Conservation (phyloP, 2,888 invertebrate genomes). For the Doris montereyensis region DNA sequence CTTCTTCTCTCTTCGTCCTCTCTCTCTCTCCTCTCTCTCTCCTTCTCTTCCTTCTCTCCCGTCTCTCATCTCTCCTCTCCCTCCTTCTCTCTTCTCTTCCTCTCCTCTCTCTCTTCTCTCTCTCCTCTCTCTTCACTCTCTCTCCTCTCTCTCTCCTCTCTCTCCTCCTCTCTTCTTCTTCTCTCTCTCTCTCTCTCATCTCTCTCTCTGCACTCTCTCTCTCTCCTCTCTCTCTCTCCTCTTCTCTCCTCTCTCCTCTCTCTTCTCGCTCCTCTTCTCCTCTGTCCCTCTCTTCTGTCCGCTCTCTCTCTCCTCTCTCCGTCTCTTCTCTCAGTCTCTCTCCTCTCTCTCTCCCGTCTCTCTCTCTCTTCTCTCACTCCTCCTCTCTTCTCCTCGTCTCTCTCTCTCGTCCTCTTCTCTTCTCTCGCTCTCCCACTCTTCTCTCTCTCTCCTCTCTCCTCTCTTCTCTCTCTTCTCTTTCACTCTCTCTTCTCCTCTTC, state of each 20-base stretch:
- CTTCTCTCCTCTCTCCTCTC: slow-evolving; percentile 5
- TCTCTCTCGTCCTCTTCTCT: background rate
- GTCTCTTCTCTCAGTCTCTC: too few species aligned
- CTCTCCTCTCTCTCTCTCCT: slow-evolving; percentile 21
- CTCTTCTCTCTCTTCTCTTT: background rate
- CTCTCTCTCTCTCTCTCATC: background rate
- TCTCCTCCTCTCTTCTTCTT: background rate
- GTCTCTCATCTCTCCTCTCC: slow-evolving; percentile 17
- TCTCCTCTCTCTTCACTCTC: background rate
- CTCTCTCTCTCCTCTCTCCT: background rate
- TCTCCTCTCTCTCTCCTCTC: background rate
- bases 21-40: background rate
- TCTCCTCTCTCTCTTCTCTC: background rate
- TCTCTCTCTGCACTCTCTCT: slow-evolving; percentile 3
- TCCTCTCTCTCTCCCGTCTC: background rate
- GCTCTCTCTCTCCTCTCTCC: too few species aligned
- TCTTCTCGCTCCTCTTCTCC: slow-evolving; percentile 18
- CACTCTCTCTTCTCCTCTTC: too few species aligned
- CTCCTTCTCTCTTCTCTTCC: background rate
- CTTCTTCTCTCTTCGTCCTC: background rate
- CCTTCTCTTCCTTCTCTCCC: background rate
- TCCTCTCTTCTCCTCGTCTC: background rate
- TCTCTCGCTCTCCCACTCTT: background rate
- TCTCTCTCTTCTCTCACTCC: background rate
- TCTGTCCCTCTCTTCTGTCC: background rate